phyloP scores from a whole-genome alignment of 1,140 invertebrate genomes.

The Archivesica marissinica region DNA sequence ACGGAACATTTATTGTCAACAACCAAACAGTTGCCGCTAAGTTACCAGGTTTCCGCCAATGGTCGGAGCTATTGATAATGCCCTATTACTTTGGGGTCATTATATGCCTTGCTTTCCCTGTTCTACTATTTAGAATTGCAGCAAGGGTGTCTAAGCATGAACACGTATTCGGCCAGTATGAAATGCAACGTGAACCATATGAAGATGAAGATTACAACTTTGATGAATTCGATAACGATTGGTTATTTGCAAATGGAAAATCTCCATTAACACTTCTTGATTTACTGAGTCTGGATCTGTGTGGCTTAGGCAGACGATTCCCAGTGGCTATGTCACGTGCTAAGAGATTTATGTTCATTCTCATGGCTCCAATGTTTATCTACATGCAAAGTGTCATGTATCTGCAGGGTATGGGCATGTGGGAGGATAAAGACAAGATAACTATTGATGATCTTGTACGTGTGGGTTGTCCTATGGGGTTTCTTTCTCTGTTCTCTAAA shows the following conservation, averaged over 20 bases:
- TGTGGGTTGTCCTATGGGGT: constrained; percentile 21
- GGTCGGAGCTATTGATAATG: background rate
- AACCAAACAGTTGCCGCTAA: background rate
- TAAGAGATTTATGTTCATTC: background rate
- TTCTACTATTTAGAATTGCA: background rate
- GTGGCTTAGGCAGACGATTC: background rate
- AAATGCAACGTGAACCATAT: background rate
- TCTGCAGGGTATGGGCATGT: background rate
- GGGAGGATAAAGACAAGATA: constrained; percentile 2
- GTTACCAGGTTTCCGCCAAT: background rate
- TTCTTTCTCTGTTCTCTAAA: constrained; percentile 14
- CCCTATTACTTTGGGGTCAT: background rate
- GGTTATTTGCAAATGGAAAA: constrained; percentile 19
- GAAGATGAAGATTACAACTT: background rate
- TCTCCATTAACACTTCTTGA: background rate
- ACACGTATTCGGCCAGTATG: background rate
- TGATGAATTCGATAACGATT: background rate
- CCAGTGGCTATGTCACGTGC: background rate
- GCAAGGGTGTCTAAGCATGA: constrained; percentile 9
- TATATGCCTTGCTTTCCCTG: background rate
- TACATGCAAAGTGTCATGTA: constrained; percentile 34
- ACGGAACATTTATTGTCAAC: background rate
- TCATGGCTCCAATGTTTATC: constrained; percentile 3
- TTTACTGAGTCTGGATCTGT: background rate
- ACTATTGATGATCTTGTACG: constrained; percentile 9